Evolutionary conservation across 2,113 vertebrate genomes (phyloP).

Genomic region (Amphilophus citrinellus): DNA sequence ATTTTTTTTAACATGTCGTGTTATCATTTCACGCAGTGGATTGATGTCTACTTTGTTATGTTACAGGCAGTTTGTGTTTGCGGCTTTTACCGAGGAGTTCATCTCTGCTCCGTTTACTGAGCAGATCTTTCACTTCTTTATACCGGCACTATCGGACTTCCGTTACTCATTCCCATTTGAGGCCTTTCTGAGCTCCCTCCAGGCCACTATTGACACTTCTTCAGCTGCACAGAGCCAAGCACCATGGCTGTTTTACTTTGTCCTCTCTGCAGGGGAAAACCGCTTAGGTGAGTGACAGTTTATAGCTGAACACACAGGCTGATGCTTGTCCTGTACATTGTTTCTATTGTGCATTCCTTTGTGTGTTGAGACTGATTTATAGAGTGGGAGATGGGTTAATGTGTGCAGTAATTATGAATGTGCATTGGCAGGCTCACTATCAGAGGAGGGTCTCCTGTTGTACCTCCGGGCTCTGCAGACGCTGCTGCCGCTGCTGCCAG

Average conservation of each 20-base stretch:
- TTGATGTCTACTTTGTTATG: conserved; percentile 7
- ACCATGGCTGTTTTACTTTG: conserved; percentile 96
- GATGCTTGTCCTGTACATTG: background rate
- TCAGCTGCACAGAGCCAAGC: conserved; percentile 77
- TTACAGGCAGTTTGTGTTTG: conserved; percentile 92
- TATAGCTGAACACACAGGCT: background rate
- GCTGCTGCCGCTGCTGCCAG: conserved; percentile 90
- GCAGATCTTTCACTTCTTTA: conserved; percentile 94
- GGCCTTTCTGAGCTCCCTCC: conserved; percentile 91
- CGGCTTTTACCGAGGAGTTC: conserved; percentile 94
- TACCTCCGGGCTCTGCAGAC: conserved; percentile 91
- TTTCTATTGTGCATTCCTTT: background rate
- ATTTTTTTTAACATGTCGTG: background rate
- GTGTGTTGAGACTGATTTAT: conserved; percentile 12
- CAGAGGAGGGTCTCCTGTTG: conserved; percentile 92
- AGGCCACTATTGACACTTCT: conserved; percentile 74
- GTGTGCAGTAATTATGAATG: conserved; percentile 7
- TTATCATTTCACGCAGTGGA: background rate
- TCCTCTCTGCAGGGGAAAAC: conserved; percentile 91
- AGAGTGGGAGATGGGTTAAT: background rate
- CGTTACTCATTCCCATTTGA: conserved; percentile 90
- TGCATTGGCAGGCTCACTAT: conserved; percentile 84
- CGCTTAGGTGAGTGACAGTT: conserved; percentile 84
- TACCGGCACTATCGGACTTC: conserved; percentile 91
- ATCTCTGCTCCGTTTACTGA: conserved; percentile 94